phyloP scores from a whole-genome alignment of 1,140 invertebrate species.

The Carposina sasakii region DNA sequence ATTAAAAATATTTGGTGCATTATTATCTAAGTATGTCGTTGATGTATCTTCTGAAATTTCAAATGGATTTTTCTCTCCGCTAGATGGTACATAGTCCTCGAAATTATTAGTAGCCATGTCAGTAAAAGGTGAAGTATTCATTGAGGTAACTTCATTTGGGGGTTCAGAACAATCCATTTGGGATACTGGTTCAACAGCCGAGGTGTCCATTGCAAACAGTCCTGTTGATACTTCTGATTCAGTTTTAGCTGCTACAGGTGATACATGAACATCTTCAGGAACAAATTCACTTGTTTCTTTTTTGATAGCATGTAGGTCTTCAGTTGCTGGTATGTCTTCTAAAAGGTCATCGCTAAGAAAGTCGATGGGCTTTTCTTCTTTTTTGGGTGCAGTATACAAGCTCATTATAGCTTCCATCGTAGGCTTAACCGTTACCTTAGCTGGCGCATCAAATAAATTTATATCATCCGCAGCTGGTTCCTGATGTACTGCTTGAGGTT shows the following conservation, averaged over 20 bases:
- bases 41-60: conserved; percentile 24
- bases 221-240: not conserved
- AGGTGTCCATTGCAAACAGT: not conserved
- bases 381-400: conserved; percentile 75
- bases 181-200: conserved; percentile 2
- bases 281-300: too few species aligned
- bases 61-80: conserved; percentile 55
- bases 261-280: too few species aligned
- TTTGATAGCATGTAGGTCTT: too few species aligned
- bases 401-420: conserved; percentile 78
- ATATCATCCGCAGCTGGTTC: conserved; percentile 47
- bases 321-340: conserved; percentile 43
- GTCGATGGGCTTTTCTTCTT: conserved; percentile 67
- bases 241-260: not conserved
- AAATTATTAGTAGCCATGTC: conserved; percentile 30
- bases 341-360: conserved; percentile 73
- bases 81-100: conserved; percentile 10
- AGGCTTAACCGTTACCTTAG: conserved; percentile 47
- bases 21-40: conserved; percentile 6
- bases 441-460: conserved; percentile 67
- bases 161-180: conserved; percentile 57
- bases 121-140: conserved; percentile 43
- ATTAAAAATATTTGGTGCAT: conserved; percentile 44
- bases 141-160: conserved; percentile 19
- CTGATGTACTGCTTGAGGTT: conserved; percentile 36